phyloP scores from a whole-genome alignment of 2,797 vertebrate genomes.

The Hypotaenidia okinawae region DNA sequence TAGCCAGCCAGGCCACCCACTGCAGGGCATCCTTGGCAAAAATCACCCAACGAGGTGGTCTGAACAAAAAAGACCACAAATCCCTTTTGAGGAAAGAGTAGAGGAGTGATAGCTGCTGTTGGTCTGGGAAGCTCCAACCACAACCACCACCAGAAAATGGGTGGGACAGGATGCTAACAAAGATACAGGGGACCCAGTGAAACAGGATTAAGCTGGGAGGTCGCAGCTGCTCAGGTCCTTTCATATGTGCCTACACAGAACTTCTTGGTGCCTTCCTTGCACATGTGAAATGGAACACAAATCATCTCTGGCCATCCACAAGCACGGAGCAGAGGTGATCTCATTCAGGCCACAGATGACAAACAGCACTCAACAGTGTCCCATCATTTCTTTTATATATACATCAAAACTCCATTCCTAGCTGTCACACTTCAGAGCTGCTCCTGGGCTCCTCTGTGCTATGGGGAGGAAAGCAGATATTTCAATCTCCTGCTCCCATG shows the following conservation, averaged over 20 bases:
- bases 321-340: not conserved
- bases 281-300: not conserved
- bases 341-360: not conserved
- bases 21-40: not conserved
- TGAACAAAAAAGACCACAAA: not conserved
- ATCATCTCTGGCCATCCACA: rapidly evolving
- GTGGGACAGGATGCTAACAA: not conserved
- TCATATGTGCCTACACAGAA: not conserved
- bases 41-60: rapidly evolving
- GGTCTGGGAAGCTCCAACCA: not conserved
- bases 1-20: not conserved
- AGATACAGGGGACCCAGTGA: not conserved
- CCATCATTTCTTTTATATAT: not conserved
- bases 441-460: not conserved
- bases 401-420: not conserved
- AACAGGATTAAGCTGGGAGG: not conserved
- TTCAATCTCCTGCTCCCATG: not conserved
- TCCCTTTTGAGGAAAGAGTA: not conserved
- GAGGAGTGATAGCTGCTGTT: not conserved
- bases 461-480: not conserved
- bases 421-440: not conserved
- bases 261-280: not conserved
- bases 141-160: not conserved
- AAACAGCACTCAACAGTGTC: not conserved
- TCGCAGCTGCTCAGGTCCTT: not conserved